Base-by-base conservation (phyloP, 2,888 invertebrate genomes). In the Electrophaes corylata region DNA sequence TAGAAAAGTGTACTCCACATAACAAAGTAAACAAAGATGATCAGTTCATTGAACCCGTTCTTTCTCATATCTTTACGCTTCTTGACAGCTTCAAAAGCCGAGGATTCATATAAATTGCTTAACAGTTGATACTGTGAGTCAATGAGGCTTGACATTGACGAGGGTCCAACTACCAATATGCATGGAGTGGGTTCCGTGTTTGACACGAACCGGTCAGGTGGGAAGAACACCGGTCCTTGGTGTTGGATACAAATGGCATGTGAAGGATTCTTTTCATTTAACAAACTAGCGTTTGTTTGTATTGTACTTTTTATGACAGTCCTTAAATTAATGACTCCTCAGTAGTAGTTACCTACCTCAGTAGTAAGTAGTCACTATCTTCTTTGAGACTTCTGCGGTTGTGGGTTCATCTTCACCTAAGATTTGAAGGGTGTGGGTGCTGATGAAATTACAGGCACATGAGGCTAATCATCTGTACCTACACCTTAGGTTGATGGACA, bases 141-240 rank as follows among this genome's bases (percentile, higher is more conserved):
- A 91, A 91, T 91, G 88, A 88, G 86, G 78, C 86, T 78, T 83
- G 88, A 88, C 90, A 70, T 88, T 91, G 90, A 91, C 88, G 84
- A 88, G 90, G 91, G 90, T 91, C 41, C 65, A 57, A 65, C 66
- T 64, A 65, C 76, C 86, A 86, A 88, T 88, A 88, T 88, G 88
- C 88, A 88, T 78, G 83, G 66, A 73, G 78, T 79, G 79, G 77
- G 79, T 75, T 75, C 75, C 83, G 65, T 86, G 87, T 86, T 84
- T 82, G 83, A 88, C 86, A 88, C 73, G 78, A 75, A 73, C 71
- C 78, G 75, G 81, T 83, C 84, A 88, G 86, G 86, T 88, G 81
- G 80, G 79, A 65, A 62, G 61, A 67, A 61, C 66, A 54, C 43
- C 12, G 55, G 44, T 55, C 33, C 37, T 52, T 12, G 49, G 53